These are phyloP conservation scores for Nettapus auritus DNA, from an alignment of 2,113 vertebrate species.

Conservation along the genomic window DNA sequence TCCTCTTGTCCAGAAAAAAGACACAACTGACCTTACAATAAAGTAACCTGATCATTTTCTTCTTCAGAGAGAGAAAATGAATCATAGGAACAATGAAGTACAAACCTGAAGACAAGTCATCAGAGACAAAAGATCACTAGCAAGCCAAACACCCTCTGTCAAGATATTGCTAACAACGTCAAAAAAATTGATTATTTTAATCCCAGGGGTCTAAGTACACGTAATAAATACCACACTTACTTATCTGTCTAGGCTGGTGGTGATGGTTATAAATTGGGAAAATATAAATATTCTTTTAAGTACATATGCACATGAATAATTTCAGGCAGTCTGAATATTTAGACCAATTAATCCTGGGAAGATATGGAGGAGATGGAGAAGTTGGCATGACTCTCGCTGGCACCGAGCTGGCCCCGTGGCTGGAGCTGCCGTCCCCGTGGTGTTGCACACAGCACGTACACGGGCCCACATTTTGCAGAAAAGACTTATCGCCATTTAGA, in stretches of 20 bases:
- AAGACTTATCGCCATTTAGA: not conserved
- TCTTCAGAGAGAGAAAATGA: not conserved
- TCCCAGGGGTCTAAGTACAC: not conserved
- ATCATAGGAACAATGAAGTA: not conserved
- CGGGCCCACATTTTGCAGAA: not conserved
- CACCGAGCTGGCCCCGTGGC: not conserved
- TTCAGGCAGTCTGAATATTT: not conserved
- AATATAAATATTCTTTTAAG: not conserved
- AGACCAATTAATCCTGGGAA: not conserved
- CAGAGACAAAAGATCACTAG: not conserved
- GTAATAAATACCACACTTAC: not conserved
- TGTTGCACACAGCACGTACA: accelerated
- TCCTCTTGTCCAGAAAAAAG: not conserved
- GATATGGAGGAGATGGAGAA: not conserved
- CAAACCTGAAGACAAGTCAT: not conserved
- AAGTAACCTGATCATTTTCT: not conserved
- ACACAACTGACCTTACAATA: not conserved
- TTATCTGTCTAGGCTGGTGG: not conserved
- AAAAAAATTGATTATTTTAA: not conserved
- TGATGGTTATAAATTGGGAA: not conserved
- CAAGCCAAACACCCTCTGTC: not conserved
- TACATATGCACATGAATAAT: not conserved
- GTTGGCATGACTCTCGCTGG: not conserved
- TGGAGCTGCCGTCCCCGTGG: not conserved
- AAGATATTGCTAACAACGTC: not conserved